Conservation (phyloP, 2,113 vertebrate species). For the Mobula hypostoma region DNA sequence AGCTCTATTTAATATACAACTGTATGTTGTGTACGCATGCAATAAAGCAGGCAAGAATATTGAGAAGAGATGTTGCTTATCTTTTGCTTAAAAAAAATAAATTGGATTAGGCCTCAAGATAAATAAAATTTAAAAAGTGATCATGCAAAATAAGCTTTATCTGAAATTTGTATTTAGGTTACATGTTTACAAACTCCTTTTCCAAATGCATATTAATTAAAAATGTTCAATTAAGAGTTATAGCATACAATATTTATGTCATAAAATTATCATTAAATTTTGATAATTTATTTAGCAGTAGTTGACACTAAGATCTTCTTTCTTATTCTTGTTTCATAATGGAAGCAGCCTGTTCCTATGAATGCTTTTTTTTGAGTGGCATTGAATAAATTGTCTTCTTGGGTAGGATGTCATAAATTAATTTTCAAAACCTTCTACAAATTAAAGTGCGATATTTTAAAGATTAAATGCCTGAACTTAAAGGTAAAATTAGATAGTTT, state of each 20-base stretch:
- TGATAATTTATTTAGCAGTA: background rate
- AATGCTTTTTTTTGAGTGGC: background rate
- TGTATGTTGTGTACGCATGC: background rate
- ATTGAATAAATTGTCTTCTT: background rate
- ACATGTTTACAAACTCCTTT: slow-evolving; percentile 18
- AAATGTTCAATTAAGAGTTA: background rate
- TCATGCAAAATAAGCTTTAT: background rate
- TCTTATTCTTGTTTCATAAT: background rate
- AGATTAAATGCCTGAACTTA: background rate
- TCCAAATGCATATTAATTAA: slow-evolving; percentile 18
- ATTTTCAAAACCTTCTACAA: background rate
- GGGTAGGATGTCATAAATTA: background rate
- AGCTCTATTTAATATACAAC: background rate
- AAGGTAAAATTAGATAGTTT: background rate
- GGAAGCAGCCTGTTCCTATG: background rate
- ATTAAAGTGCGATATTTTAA: background rate
- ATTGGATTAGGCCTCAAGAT: background rate
- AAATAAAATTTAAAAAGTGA: background rate
- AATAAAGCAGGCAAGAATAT: background rate
- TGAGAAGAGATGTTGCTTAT: background rate
- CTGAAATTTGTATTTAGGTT: background rate
- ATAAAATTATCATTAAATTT: background rate
- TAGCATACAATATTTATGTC: background rate
- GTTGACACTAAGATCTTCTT: background rate
- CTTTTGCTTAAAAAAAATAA: background rate